Base-by-base conservation (phyloP, 2,888 invertebrate genomes). In the Pecten maximus region DNA sequence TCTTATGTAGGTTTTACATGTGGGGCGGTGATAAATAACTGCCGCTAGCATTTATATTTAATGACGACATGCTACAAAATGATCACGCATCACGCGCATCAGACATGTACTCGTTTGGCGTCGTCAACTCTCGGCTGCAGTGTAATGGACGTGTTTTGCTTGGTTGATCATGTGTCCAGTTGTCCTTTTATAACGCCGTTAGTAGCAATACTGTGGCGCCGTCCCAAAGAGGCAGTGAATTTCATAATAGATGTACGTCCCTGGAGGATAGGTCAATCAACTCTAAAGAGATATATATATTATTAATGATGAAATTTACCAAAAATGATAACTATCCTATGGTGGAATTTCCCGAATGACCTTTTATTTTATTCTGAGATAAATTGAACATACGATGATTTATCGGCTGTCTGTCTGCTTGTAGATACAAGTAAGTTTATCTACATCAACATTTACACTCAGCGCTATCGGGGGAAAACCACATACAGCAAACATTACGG, bases 371-470 rank as follows among this genome's bases (percentile, higher is more conserved):
- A 74, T 74, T 74, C 35, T 74, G 74, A 74, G 19, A 74, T 74
- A 74, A 74, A 74, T 28, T 12, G 74, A 74, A 15, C 35, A 15
- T 35, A 74, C 35, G 35, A 35, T 74, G 74, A 74, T 74, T 74
- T 35, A 74, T 74, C 35, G 15, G 2, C 74, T 74, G 74, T 35
- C 74, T 19, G 74, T 74, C 35, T 74, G 74, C 35, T 0, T 74
- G 15, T 74, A 74, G 74, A 74, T 74, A 74, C 74, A 74, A 74
- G 74, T 74, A 74, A 74, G 74, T 74, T 74, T 74, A 74, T 74
- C 35, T 74, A 35, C 74, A 74, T 74, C 74, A 35, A 35, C 28
- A 54, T 54, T 54, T 6, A 6, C 54, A 19, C 54, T 23, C 54
- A 10, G 4, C 2, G 28, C 74, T 28, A 35, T 12, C 74, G 35